Conservation (phyloP, 2,888 invertebrate genomes). For the Tubulanus polymorphus region DNA sequence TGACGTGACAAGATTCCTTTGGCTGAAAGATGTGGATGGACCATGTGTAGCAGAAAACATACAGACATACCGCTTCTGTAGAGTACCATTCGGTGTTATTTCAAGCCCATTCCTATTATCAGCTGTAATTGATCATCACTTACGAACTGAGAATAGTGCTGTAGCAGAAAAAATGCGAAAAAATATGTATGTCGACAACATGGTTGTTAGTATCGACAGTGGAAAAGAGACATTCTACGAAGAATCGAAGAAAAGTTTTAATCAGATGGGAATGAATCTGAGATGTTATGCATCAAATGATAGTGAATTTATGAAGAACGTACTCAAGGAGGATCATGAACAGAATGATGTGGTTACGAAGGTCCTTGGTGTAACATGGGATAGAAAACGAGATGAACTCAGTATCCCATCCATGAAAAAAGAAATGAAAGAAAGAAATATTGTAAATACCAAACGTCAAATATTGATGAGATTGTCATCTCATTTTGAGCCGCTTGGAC, state of each 20-base stretch:
- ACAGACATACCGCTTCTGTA: slow-evolving; percentile 12
- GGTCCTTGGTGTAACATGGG: slow-evolving; percentile 12
- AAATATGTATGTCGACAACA: slow-evolving; percentile 19
- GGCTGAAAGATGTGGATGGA: slow-evolving; percentile 16
- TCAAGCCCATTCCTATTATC: slow-evolving; percentile 11
- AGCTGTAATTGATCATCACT: slow-evolving; percentile 17
- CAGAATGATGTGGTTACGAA: slow-evolving; percentile 1
- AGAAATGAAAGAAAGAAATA: neutral
- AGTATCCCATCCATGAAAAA: neutral
- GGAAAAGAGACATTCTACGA: no score
- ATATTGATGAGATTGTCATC: no score
- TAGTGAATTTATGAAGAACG: neutral
- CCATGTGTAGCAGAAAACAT: slow-evolving; percentile 2
- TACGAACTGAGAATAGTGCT: neutral
- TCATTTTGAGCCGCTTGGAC: no score
- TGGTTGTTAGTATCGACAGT: no score
- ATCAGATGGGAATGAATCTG: slow-evolving; percentile 10
- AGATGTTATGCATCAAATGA: slow-evolving; percentile 12
- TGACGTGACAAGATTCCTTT: slow-evolving; percentile 17
- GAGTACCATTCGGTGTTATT: slow-evolving; percentile 14
- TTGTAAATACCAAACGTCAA: no score
- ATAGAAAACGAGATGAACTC: neutral
- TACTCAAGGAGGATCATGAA: neutral
- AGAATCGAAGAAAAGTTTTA: slow-evolving; percentile 7
- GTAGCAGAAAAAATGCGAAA: neutral